Percentiles rank a stretch among this genome's conserved stretches.
These are phyloP conservation scores for Microcebus murinus DNA, from an alignment of 2,113 vertebrate genomes.

Conservation along the genomic window DNA sequence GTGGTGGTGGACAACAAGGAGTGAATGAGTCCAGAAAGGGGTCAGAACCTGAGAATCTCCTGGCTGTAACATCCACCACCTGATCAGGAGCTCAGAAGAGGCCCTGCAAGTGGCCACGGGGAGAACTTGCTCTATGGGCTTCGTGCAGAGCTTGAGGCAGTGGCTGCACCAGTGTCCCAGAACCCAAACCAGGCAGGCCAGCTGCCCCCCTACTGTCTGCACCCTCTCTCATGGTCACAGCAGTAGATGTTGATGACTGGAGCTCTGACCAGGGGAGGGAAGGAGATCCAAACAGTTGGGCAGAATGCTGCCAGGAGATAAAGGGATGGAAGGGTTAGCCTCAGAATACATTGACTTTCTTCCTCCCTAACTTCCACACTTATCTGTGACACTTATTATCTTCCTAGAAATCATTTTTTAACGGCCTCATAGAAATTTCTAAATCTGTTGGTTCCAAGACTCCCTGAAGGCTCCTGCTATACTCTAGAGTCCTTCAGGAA, in stretches of 20 bases:
- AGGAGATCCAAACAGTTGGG: background rate
- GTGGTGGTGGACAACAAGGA: background rate
- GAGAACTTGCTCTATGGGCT: background rate
- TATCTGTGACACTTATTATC: background rate
- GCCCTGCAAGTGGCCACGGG: background rate
- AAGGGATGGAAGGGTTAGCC: background rate
- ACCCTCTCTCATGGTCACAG: background rate
- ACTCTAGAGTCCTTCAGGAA: background rate
- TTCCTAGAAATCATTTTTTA: conserved; percentile 39
- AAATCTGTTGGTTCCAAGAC: background rate
- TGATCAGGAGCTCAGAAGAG: background rate
- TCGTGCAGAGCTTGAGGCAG: background rate
- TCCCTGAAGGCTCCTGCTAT: background rate
- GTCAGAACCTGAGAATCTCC: background rate
- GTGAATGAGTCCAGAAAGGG: background rate
- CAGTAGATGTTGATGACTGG: background rate
- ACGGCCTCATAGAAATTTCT: background rate
- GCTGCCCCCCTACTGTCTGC: too few species aligned
- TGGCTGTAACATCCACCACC: background rate
- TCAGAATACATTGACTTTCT: background rate
- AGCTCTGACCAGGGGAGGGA: background rate
- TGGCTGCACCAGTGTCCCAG: background rate
- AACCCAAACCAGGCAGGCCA: background rate
- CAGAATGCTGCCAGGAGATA: background rate
- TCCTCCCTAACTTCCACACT: background rate